Evolutionary conservation across 2,888 invertebrate species (phyloP).

Genomic region (Platerodrilus igneus): DNA sequence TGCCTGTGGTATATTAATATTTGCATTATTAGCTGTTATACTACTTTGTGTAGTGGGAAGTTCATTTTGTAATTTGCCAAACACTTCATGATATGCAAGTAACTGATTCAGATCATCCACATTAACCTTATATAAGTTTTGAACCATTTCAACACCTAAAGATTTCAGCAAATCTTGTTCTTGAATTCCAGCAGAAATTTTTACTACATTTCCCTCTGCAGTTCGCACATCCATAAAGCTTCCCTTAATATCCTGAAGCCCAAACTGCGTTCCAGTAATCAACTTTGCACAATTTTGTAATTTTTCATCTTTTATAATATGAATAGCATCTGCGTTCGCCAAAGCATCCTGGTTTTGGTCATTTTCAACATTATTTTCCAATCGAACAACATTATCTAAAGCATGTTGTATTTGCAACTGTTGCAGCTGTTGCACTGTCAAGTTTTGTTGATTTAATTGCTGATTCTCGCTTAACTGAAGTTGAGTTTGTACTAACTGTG

Average conservation of each 20-base stretch:
- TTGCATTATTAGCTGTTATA: constrained; percentile 29
- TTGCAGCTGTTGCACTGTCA: constrained; percentile 44
- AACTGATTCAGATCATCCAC: constrained; percentile 82
- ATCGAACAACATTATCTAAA: constrained; percentile 44
- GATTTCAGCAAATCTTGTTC: constrained; percentile 59
- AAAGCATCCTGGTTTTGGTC: constrained; percentile 33
- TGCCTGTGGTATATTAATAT: constrained; percentile 25
- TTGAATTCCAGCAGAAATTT: constrained; percentile 62
- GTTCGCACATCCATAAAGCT: constrained; percentile 61
- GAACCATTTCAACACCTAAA: constrained; percentile 65
- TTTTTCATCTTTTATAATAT: constrained; percentile 56
- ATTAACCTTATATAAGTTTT: constrained; percentile 77
- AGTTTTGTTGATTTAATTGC: constrained; percentile 45
- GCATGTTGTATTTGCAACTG: constrained; percentile 59
- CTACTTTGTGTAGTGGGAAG: constrained; percentile 43
- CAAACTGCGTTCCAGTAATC: constrained; percentile 42
- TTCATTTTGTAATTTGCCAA: constrained; percentile 63
- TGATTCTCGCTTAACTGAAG: constrained; percentile 53
- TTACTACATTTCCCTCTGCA: constrained; percentile 69
- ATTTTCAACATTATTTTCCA: constrained; percentile 43
- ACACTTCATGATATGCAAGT: constrained; percentile 82
- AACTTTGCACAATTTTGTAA: constrained; percentile 53
- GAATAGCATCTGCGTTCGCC: constrained; percentile 26
- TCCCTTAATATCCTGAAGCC: constrained; percentile 43
- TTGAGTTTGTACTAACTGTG: constrained; percentile 41